Percentiles rank a stretch among this genome's conserved stretches.
phyloP scores from a whole-genome alignment of 2,888 invertebrate genomes.

The Eristalinus sepulchralis region DNA sequence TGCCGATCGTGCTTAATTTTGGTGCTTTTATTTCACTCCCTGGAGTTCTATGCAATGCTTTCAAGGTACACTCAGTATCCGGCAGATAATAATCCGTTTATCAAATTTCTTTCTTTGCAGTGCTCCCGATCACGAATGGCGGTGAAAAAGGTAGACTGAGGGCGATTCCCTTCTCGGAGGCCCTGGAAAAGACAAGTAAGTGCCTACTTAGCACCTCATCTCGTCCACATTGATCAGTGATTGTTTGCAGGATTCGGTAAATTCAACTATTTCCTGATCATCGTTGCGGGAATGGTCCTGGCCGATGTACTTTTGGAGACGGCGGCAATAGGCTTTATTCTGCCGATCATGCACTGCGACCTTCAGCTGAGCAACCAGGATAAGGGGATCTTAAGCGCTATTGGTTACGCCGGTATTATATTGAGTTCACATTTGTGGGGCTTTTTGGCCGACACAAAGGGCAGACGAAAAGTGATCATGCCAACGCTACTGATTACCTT shows the following conservation, averaged over 20 bases:
- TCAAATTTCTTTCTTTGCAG: conserved; percentile 21
- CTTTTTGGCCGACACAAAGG: conserved; percentile 82
- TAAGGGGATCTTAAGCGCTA: conserved; percentile 80
- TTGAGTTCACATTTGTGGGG: conserved; percentile 83
- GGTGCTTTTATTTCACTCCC: neutral
- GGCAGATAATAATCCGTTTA: neutral
- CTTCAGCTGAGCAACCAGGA: conserved; percentile 78
- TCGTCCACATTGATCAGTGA: neutral
- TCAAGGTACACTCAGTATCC: neutral
- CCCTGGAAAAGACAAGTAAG: conserved; percentile 63
- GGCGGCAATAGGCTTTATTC: conserved; percentile 82
- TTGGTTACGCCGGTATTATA: conserved; percentile 81
- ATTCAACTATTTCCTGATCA: conserved; percentile 81
- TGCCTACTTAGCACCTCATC: neutral
- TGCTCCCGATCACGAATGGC: conserved; percentile 50
- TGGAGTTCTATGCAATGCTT: neutral
- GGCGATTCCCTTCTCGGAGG: conserved; percentile 51
- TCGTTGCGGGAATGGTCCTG: conserved; percentile 82
- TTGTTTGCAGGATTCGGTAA: conserved; percentile 81
- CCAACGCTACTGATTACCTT: conserved; percentile 81
- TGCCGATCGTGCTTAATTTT: neutral
- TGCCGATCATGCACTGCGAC: conserved; percentile 82
- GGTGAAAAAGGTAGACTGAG: conserved; percentile 16
- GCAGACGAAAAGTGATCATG: conserved; percentile 81
- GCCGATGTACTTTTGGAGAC: conserved; percentile 81